Conservation (phyloP, 2,797 vertebrate species). For the Denticeps clupeoides region DNA sequence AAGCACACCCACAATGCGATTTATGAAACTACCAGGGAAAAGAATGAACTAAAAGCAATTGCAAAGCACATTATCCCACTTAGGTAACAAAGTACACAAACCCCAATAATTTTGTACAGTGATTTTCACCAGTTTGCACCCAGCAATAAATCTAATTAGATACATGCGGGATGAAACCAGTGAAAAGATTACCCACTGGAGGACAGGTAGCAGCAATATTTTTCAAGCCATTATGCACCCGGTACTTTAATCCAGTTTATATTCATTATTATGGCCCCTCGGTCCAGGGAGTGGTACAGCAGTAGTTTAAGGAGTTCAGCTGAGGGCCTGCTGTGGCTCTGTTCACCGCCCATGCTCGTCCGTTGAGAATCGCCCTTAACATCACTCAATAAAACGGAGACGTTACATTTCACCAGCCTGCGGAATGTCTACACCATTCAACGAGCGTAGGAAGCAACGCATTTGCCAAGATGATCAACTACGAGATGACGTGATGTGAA, state of each 20-base stretch:
- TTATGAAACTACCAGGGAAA: conserved; percentile 22
- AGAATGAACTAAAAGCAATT: conserved; percentile 20
- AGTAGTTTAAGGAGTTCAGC: neutral
- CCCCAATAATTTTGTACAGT: conserved; percentile 5
- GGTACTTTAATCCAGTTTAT: neutral
- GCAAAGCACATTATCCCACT: conserved; percentile 12
- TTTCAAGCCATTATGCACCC: neutral
- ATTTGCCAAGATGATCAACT: too few relatives aligned
- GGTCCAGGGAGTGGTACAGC: neutral
- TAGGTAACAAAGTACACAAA: conserved; percentile 8
- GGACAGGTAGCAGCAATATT: conserved; percentile 17
- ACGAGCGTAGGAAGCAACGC: too few relatives aligned
- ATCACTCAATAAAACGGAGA: too few relatives aligned
- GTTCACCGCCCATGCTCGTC: too few relatives aligned
- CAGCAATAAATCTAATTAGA: conserved; percentile 31
- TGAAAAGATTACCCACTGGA: conserved; percentile 16
- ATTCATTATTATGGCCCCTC: conserved; percentile 2
- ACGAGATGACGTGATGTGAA: conserved; percentile 67
- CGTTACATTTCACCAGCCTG: too few relatives aligned
- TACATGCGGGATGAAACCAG: conserved; percentile 11
- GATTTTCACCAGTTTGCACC: conserved; percentile 14
- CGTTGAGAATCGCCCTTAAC: too few relatives aligned
- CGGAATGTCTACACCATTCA: too few relatives aligned
- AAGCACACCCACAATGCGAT: conserved; percentile 19
- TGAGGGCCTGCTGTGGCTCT: neutral